phyloP scores from a whole-genome alignment of 2,113 vertebrate genomes.

The Ibidorhyncha struthersii region DNA sequence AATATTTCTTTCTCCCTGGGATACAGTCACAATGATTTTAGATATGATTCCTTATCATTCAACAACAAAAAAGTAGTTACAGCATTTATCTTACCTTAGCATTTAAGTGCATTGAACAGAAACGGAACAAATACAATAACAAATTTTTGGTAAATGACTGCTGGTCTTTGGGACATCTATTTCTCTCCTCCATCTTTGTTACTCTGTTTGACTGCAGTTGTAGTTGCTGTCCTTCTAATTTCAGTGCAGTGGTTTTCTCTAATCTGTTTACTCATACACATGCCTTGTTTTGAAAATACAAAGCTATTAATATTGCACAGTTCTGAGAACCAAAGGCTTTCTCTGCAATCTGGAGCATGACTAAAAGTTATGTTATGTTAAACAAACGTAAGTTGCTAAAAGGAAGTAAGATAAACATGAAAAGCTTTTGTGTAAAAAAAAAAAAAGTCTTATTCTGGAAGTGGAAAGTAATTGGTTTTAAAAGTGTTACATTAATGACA shows the following conservation, averaged over 20 bases:
- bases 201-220: neutral
- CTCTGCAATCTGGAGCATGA: neutral
- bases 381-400: neutral
- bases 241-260: neutral
- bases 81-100: neutral
- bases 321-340: neutral
- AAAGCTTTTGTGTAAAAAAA: neutral
- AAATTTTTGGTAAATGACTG: neutral
- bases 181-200: neutral
- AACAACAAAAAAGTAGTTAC: neutral
- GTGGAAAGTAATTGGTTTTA: neutral
- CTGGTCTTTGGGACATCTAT: neutral
- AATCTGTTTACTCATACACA: fast-evolving
- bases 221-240: neutral
- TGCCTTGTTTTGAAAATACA: neutral
- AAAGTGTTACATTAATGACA: neutral
- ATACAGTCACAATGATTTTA: neutral
- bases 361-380: neutral
- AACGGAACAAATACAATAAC: neutral
- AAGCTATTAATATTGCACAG: neutral
- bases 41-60: neutral
- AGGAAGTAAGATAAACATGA: neutral
- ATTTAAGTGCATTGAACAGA: neutral
- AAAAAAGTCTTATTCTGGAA: neutral
- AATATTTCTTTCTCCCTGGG: neutral